A percentile compares a stretch with the other conserved stretches of the same genome.
phyloP scores from a whole-genome alignment of 2,113 vertebrate species.

The Macrotus californicus region DNA sequence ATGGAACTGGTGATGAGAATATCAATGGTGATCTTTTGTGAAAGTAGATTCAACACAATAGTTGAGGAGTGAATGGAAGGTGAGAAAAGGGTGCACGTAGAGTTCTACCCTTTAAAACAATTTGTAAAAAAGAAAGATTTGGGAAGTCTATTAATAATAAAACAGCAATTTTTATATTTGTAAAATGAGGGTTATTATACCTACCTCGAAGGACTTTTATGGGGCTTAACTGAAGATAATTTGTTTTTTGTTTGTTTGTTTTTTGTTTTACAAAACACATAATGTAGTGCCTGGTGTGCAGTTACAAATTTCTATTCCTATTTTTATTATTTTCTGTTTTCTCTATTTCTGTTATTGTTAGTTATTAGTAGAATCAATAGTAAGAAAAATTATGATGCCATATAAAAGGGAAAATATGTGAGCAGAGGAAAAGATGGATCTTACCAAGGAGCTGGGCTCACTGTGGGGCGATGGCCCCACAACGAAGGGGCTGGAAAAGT shows the following conservation, averaged over 20 bases:
- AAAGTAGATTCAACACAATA: neutral
- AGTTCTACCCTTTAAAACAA: neutral
- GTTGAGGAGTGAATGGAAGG: neutral
- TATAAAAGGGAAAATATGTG: neutral
- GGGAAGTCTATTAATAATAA: neutral
- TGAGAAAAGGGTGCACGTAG: neutral
- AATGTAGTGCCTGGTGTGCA: neutral
- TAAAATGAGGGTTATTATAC: neutral
- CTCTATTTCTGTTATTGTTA: neutral
- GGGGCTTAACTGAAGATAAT: neutral
- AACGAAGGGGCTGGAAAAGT: neutral
- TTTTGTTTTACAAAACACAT: neutral
- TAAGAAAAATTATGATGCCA: neutral
- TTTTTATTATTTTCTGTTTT: neutral
- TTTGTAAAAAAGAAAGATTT: neutral
- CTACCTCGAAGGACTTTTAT: neutral
- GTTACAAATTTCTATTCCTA: neutral
- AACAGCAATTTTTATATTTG: neutral
- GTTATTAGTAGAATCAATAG: neutral
- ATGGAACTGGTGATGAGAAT: accelerated
- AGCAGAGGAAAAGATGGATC: neutral
- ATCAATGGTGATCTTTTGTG: accelerated
- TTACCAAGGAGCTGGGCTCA: no score
- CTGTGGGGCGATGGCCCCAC: neutral
- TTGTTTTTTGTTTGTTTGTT: neutral